Conservation (phyloP, 2,888 invertebrate genomes). For the Thumatha senex region DNA sequence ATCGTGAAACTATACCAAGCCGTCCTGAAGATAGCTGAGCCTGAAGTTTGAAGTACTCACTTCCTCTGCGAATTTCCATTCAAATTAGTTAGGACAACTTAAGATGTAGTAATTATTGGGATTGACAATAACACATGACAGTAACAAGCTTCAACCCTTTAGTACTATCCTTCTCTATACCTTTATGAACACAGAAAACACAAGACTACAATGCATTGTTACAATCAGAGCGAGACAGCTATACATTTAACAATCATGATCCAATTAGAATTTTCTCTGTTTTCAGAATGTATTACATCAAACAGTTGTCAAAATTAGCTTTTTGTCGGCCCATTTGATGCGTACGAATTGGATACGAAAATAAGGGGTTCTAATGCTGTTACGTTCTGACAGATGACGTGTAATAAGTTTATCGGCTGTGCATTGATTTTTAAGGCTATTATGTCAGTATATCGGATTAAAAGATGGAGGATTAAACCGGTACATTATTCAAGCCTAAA, state of each 20-base stretch:
- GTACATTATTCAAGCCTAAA: no score
- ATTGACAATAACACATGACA: no score
- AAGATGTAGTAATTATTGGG: no score
- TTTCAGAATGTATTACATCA: conserved; percentile 73
- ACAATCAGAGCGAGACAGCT: conserved; percentile 41
- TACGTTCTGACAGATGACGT: conserved; percentile 31
- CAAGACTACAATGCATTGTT: conserved; percentile 23
- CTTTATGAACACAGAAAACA: not conserved
- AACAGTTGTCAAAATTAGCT: conserved; percentile 58
- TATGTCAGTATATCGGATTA: conserved; percentile 1
- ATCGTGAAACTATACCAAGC: no score
- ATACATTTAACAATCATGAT: conserved; percentile 51
- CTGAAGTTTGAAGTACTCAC: no score
- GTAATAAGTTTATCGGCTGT: conserved; percentile 25
- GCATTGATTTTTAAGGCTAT: conserved; percentile 24
- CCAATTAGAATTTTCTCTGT: conserved; percentile 72
- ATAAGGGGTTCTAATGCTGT: conserved; percentile 35
- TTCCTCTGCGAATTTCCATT: no score
- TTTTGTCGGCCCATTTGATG: conserved; percentile 41
- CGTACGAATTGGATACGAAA: conserved; percentile 38
- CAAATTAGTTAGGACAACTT: no score
- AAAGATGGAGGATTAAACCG: no score
- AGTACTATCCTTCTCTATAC: no score
- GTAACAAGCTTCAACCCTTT: no score
- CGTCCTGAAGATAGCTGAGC: no score